These are phyloP conservation scores for Cyprinodon tularosa DNA, from an alignment of 2,113 vertebrate genomes.

Conservation along the genomic window DNA sequence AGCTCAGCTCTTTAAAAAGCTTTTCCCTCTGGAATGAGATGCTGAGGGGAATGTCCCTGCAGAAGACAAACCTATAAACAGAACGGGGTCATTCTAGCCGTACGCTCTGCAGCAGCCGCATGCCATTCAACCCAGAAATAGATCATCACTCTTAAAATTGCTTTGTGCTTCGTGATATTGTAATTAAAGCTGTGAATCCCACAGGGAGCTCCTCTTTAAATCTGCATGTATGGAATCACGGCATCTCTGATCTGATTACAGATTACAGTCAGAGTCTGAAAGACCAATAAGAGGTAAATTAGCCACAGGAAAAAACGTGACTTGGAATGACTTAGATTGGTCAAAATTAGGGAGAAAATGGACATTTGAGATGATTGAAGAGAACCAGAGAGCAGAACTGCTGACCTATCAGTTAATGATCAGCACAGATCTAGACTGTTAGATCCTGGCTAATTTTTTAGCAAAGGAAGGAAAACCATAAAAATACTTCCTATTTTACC, in stretches of 20 bases:
- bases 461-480: too few species aligned
- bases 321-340: background rate
- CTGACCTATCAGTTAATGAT: too few species aligned
- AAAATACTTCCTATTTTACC: too few species aligned
- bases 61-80: constrained; percentile 74
- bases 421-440: too few species aligned
- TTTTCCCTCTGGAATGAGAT: constrained; percentile 71
- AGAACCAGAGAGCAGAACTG: background rate
- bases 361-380: background rate
- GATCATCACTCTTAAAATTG: constrained; percentile 21
- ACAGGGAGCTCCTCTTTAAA: background rate
- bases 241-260: background rate
- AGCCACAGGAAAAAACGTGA: background rate
- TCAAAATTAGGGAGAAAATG: background rate
- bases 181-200: constrained; percentile 10
- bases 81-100: constrained; percentile 59
- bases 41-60: constrained; percentile 64
- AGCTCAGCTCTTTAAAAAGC: constrained; percentile 75
- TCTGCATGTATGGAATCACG: background rate
- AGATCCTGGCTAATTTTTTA: too few species aligned
- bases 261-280: background rate
- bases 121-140: constrained; percentile 40
- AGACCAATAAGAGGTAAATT: background rate
- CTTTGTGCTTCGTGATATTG: constrained; percentile 10
- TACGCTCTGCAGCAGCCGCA: constrained; percentile 41